Conservation (phyloP, 2,113 vertebrate genomes). For the Corythaeola cristata region DNA sequence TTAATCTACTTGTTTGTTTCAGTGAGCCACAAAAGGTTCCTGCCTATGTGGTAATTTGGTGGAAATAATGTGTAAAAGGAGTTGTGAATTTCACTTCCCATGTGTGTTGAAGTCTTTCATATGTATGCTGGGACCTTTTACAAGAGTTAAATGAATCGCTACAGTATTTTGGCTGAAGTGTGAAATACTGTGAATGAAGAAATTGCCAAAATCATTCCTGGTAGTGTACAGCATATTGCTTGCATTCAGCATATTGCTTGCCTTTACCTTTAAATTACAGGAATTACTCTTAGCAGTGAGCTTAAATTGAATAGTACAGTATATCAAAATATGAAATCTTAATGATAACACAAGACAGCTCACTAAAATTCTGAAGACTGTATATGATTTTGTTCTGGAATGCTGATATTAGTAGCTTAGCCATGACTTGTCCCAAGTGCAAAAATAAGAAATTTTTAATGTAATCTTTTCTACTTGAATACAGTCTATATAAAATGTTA, state of each 20-base stretch:
- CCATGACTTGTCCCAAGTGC: slow-evolving; percentile 60
- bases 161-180: background rate
- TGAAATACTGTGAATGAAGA: slow-evolving; percentile 59
- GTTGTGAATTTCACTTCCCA: background rate
- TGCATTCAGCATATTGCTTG: background rate
- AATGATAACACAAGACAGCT: background rate
- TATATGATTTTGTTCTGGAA: slow-evolving; percentile 35
- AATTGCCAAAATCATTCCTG: slow-evolving; percentile 10
- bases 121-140: background rate
- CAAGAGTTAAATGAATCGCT: background rate
- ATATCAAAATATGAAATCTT: background rate
- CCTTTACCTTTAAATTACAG: background rate
- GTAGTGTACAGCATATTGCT: background rate
- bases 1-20: background rate
- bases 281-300: background rate
- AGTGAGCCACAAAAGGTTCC: background rate
- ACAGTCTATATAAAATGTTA: slow-evolving; percentile 56
- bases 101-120: background rate
- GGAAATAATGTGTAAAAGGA: background rate
- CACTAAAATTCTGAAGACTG: background rate
- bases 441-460: slow-evolving; percentile 58
- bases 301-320: background rate
- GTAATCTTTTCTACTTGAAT: slow-evolving; percentile 72
- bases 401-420: slow-evolving; percentile 45
- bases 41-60: background rate